Percentiles rank a stretch among this genome's conserved stretches.
Evolutionary conservation across 2,797 vertebrate species (phyloP).

Genomic region (Myotis pilosus): DNA sequence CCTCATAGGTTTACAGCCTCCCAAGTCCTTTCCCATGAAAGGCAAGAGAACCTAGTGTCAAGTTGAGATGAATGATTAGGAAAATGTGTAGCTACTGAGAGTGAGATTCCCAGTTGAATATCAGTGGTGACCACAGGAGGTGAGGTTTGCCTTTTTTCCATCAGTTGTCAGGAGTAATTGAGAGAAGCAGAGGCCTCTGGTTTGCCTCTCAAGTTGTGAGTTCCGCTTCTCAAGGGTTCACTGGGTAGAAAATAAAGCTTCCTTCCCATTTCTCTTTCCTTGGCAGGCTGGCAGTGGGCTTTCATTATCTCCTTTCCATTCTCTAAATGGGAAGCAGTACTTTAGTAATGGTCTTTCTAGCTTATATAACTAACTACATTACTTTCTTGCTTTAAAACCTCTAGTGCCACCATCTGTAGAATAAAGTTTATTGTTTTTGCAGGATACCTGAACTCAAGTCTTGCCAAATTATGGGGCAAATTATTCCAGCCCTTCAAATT

Average conservation of each 20-base stretch:
- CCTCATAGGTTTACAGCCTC: slow-evolving; percentile 47
- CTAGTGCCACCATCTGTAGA: neutral
- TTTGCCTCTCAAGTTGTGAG: neutral
- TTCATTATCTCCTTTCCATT: neutral
- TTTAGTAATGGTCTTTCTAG: neutral
- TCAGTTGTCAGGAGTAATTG: neutral
- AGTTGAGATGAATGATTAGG: slow-evolving; percentile 44
- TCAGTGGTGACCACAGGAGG: neutral
- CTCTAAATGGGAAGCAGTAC: neutral
- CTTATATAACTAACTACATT: neutral
- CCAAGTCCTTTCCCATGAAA: slow-evolving; percentile 51
- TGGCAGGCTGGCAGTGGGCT: neutral
- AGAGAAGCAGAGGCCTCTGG: neutral
- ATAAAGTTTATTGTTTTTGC: neutral
- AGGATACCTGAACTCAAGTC: neutral
- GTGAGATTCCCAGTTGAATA: slow-evolving; percentile 2
- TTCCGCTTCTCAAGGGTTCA: neutral
- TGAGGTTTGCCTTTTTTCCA: neutral
- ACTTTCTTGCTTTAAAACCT: neutral
- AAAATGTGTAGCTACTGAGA: slow-evolving; percentile 33
- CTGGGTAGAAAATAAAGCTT: neutral
- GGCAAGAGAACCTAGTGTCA: slow-evolving; percentile 1
- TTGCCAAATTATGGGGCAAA: neutral
- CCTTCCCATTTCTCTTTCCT: neutral
- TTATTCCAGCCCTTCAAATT: neutral